Base-by-base conservation (phyloP, 2,888 invertebrate genomes). In the Callyntrura guangdongensis region DNA sequence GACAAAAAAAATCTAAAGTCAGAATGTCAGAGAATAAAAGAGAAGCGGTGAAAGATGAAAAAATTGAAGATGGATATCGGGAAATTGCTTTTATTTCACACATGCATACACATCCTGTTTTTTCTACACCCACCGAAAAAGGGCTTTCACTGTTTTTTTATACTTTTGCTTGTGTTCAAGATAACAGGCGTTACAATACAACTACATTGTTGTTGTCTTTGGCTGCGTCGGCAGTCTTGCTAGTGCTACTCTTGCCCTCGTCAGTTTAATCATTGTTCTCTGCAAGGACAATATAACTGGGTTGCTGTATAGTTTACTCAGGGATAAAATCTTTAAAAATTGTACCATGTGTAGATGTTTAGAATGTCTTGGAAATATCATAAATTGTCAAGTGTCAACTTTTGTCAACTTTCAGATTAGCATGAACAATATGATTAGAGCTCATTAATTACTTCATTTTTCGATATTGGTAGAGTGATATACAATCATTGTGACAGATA, bases 51-150 rank as follows among this genome's bases (percentile, higher is more conserved):
- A 92, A 92, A 91, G 90, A 94, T 53, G 92, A 95, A 95, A 95
- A 95, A 95, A 95, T 95, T 95, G 95, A 95, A 95, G 95, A 95
- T 95, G 95, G 95, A 93, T 95, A 95, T 95, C 95, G 95, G 94
- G 95, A 95, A 95, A 95, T 95, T 95, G 95, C 95, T 95, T 95
- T 95, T 95, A 95, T 95, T 95, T 95, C 95, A 95, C 94, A 77
- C 77, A 67, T 84, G 74, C 67, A 84, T 84, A 67, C 84, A 77
- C 59, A 89, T 53, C 0, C 25, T n/a, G n/a, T n/a, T n/a, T n/a
- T 56, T 6, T 79, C 49, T 22, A 56, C 72, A n/a, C 45, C 4
- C 36, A 22, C 27, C 5, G 61, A 82, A 82, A 82, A n/a, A 82
- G 12, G 11, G 53, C n/a, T 72, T 85, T 85, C 49, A n/a, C n/a